Evolutionary conservation across 2,113 vertebrate genomes (phyloP).

Genomic region (Notarius quadriscutis): DNA sequence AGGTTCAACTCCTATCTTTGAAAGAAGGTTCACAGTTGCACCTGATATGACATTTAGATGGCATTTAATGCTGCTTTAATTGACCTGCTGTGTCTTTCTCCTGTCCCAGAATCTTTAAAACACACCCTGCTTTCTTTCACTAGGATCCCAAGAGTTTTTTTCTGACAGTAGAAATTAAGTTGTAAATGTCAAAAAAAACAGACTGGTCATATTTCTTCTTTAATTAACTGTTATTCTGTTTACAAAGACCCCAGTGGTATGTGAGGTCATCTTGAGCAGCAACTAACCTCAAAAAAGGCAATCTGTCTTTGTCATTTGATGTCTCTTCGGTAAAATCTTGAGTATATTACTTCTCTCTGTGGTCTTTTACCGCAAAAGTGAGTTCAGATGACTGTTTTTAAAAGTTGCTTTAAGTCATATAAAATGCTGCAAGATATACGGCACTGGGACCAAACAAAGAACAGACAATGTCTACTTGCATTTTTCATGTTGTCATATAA

Average conservation of each 20-base stretch:
- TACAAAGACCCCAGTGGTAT: not conserved
- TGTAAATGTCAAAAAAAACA: not conserved
- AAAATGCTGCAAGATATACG: slow-evolving; percentile 20
- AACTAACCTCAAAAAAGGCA: not conserved
- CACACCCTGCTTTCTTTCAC: slow-evolving; percentile 1
- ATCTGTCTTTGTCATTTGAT: not conserved
- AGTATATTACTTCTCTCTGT: not conserved
- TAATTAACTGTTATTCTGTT: slow-evolving; percentile 12
- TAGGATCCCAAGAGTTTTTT: not conserved
- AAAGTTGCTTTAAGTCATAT: slow-evolving; percentile 3
- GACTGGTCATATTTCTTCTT: not conserved
- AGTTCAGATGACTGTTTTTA: not conserved
- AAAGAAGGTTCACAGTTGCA: not conserved
- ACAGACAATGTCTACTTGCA: not conserved
- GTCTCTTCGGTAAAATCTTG: not conserved
- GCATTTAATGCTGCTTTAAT: slow-evolving; percentile 29
- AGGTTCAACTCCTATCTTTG: slow-evolving; percentile 20
- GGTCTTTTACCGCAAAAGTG: slow-evolving; percentile 16
- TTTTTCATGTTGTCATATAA: not conserved
- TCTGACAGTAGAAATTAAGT: not conserved
- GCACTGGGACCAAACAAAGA: not conserved
- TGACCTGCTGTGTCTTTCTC: not conserved
- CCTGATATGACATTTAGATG: slow-evolving; percentile 2
- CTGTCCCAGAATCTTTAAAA: slow-evolving; percentile 3
- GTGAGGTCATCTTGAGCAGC: not conserved